Evolutionary conservation across 1,140 invertebrate species (phyloP), one percentile per base, ranked within the genome.

Genomic region (Pseudomyrmex sp.): DNA sequence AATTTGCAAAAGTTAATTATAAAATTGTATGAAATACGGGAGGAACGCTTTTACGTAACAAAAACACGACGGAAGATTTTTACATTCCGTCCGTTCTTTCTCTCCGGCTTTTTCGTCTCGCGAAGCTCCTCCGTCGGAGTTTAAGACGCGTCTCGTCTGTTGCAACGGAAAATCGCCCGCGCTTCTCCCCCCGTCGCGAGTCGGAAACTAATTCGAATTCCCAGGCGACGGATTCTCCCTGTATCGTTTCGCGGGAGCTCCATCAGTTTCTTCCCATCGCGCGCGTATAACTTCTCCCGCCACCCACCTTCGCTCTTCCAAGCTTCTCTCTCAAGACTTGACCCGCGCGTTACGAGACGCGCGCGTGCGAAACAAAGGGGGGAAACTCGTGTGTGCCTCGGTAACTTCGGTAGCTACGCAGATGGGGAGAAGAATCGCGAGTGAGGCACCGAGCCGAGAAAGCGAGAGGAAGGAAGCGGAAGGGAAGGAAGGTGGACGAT

Each of bases 121-220:
- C 63, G 23, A 35, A 35, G 35, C 35, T 8, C 26, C 72, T 80
- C 44, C 20, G 15, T 7, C 46, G 20, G 63, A 54, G 48, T 66
- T 52, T 12, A 52, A 65, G 61, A 76, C 12, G 12, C 10, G 18
- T 44, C 48, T 20, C n/a, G n/a, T 76, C 35, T 46, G 8, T 23
- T 46, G 76, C 65, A 18, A 69, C 15, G 35, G 65, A 26, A 66
- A 66, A 68, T 59, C 44, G 66, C 35, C 0, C 0, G 65, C 44
- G 18, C 69, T 58, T 58, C 66, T 13, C 59, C 20, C 56, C 70
- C 50, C 66, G 23, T 46, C 15, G 20, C 66, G 35, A 70, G 76
- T 65, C 66, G 65, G 23, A 80, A 70, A 80, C 66, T 80, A 70
- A 80, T 80, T 80, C 76, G 66, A 80, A 80, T 76, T 76, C 83